phyloP scores from a whole-genome alignment of 2,888 invertebrate species.

The Stictocephala bisonia region DNA sequence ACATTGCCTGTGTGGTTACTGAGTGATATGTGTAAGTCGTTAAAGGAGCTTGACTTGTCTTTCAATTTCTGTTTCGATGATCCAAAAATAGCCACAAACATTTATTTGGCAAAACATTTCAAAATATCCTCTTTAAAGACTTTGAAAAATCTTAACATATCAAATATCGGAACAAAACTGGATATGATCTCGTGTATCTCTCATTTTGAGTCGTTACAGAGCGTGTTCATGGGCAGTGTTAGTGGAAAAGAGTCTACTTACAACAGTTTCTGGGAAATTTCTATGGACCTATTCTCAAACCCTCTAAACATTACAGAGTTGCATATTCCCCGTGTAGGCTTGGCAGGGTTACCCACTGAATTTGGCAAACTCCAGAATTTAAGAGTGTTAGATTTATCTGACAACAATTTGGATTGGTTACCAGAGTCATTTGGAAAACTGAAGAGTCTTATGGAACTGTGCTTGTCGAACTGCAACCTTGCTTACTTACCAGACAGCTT shows the following conservation, averaged over 20 bases:
- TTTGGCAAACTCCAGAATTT: not conserved
- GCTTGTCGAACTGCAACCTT: not conserved
- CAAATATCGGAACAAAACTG: not conserved
- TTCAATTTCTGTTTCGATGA: constrained; percentile 32
- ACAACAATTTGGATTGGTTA: constrained; percentile 19
- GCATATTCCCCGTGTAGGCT: not conserved
- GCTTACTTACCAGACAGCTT: constrained; percentile 4
- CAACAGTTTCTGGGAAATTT: not conserved
- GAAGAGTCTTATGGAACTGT: not conserved
- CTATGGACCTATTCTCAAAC: not conserved
- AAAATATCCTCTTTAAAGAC: not conserved
- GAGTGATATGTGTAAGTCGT: not conserved
- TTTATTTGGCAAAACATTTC: not conserved
- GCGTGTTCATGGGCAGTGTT: not conserved
- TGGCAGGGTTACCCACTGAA: not conserved
- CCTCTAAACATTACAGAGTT: not conserved
- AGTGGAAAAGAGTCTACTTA: not conserved
- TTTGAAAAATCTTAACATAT: not conserved
- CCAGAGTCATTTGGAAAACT: not conserved
- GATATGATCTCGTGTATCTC: not conserved
- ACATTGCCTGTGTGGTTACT: constrained; percentile 7
- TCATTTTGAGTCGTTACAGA: not conserved
- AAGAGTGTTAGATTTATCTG: not conserved
- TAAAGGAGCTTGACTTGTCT: constrained; percentile 5
- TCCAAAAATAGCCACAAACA: not conserved